Conservation (phyloP, 1,140 invertebrate species). For the Solenopsis fugax region DNA sequence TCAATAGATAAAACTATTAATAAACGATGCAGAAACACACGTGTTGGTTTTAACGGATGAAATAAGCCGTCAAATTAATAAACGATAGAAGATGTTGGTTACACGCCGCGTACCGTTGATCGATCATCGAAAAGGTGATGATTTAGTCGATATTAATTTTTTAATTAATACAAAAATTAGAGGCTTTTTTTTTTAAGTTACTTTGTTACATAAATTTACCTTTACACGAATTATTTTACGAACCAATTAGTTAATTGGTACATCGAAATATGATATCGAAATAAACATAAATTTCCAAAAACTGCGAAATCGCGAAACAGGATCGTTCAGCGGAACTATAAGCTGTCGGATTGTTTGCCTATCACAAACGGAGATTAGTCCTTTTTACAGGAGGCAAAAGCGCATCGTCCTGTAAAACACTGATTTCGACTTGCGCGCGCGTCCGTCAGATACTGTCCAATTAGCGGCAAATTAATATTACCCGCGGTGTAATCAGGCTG, state of each 20-base stretch:
- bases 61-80: neutral
- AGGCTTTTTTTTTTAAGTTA: neutral
- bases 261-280: neutral
- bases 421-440: slow-evolving; percentile 35
- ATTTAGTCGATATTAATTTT: neutral
- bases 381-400: slow-evolving; percentile 26
- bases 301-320: neutral
- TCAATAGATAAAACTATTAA: neutral
- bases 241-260: neutral
- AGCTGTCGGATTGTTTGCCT: neutral
- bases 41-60: neutral
- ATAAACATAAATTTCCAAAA: neutral
- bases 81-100: neutral
- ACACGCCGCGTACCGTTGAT: neutral
- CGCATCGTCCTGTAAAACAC: slow-evolving; percentile 15
- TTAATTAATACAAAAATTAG: neutral
- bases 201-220: neutral
- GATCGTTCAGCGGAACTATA: neutral
- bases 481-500: slow-evolving; percentile 76
- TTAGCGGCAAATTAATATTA: slow-evolving; percentile 81
- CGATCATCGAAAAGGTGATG: neutral
- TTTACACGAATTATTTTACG: neutral
- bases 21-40: neutral
- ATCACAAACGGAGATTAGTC: neutral
- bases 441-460: slow-evolving; percentile 72